Evolutionary conservation across 2,888 invertebrate genomes (phyloP).

Genomic region (Sialis lutaria): DNA sequence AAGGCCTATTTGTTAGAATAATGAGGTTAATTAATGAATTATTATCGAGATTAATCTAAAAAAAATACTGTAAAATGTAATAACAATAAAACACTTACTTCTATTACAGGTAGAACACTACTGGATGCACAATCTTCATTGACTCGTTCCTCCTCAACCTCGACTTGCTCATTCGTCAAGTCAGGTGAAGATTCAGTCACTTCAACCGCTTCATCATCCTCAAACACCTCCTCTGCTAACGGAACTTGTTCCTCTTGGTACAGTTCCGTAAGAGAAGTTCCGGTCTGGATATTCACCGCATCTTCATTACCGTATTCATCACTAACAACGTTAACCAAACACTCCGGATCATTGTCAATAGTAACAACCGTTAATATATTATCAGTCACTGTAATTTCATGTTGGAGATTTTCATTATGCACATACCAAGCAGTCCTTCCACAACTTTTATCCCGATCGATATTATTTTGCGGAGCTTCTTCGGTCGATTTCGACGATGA

Average conservation of each 20-base stretch:
- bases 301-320: not conserved
- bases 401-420: constrained; percentile 5
- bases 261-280: no score
- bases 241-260: constrained; percentile 1
- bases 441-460: constrained; percentile 1
- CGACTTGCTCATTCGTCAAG: constrained; percentile 21
- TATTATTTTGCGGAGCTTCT: not conserved
- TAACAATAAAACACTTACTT: no score
- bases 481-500: not conserved
- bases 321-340: not conserved
- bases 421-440: constrained; percentile 18
- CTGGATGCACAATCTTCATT: no score
- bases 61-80: no score
- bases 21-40: no score
- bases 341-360: not conserved
- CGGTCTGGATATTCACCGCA: no score
- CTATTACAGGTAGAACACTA: no score
- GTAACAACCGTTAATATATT: constrained; percentile 8
- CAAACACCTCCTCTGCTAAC: constrained; percentile 6
- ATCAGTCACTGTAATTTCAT: constrained; percentile 19
- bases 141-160: constrained; percentile 14
- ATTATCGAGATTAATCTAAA: no score
- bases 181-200: constrained; percentile 16
- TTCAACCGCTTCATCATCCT: constrained; percentile 6
- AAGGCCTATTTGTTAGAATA: no score